phyloP scores from a whole-genome alignment of 2,113 vertebrate species.

The Alectura lathami region DNA sequence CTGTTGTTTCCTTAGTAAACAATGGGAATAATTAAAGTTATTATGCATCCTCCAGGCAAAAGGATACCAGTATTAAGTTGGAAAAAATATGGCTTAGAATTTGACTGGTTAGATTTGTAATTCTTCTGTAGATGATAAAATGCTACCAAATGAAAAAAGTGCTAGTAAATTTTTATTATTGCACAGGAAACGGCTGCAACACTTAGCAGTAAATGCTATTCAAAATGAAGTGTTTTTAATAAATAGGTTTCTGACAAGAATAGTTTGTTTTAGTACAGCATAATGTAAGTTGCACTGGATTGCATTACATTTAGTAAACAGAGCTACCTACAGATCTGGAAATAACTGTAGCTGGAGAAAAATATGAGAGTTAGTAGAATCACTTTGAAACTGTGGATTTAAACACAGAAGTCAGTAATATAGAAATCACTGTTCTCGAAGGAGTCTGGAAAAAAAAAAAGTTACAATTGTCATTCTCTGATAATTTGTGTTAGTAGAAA shows the following conservation, averaged over 20 bases:
- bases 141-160: not conserved
- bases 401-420: not conserved
- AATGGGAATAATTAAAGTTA: slow-evolving; percentile 58
- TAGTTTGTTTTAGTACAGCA: slow-evolving; percentile 48
- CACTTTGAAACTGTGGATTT: not conserved
- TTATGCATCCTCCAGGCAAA: slow-evolving; percentile 12
- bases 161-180: slow-evolving; percentile 50
- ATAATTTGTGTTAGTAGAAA: not conserved
- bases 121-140: slow-evolving; percentile 38
- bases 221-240: slow-evolving; percentile 52
- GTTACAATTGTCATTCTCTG: not conserved
- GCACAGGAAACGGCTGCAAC: slow-evolving; percentile 31
- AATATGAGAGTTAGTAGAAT: not conserved
- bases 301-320: not conserved
- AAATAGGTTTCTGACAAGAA: slow-evolving; percentile 21
- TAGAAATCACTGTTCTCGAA: not conserved
- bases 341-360: not conserved
- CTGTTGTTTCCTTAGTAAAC: slow-evolving; percentile 67
- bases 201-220: slow-evolving; percentile 52
- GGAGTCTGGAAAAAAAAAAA: not conserved
- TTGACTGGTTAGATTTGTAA: slow-evolving; percentile 44
- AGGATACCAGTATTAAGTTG: not conserved
- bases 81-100: not conserved
- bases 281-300: not conserved
- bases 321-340: not conserved